A percentile compares a stretch with the other conserved stretches of the same genome.
These are phyloP conservation scores for Dipodomys ordii DNA, from an alignment of 2,113 vertebrate species.

Conservation along the genomic window DNA sequence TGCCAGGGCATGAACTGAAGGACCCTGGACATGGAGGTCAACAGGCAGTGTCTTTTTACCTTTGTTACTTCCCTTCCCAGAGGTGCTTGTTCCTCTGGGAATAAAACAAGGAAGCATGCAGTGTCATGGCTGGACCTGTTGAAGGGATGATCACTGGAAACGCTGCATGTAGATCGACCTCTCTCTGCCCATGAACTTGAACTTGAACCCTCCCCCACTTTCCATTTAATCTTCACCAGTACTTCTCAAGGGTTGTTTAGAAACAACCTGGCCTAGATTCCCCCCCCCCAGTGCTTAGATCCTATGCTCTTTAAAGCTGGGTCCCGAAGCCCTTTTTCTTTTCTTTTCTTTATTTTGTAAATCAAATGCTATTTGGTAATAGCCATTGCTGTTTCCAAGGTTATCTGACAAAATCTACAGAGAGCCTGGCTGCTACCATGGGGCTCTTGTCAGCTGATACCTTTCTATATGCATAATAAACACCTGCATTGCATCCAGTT, in stretches of 20 bases:
- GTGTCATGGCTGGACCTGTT: background rate
- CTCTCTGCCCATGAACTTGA: background rate
- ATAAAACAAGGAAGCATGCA: background rate
- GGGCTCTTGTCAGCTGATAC: background rate
- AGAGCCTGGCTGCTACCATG: background rate
- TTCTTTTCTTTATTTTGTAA: too few species aligned
- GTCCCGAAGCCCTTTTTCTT: background rate
- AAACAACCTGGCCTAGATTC: background rate
- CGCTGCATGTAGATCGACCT: background rate
- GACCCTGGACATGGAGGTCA: background rate
- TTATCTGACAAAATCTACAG: background rate
- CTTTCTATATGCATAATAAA: too few species aligned
- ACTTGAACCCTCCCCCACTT: background rate
- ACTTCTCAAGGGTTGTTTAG: background rate
- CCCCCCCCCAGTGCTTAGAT: background rate
- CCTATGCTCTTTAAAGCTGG: background rate
- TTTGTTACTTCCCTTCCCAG: background rate
- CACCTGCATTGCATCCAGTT: background rate
- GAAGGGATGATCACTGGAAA: background rate
- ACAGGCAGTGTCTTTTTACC: background rate
- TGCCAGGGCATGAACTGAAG: background rate
- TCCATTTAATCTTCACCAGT: slow-evolving; percentile 5
- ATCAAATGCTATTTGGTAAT: background rate
- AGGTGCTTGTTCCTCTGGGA: background rate
- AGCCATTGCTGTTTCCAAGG: background rate